Evolutionary conservation across 2,797 vertebrate genomes (phyloP).

Genomic region (Myotis myotis): DNA sequence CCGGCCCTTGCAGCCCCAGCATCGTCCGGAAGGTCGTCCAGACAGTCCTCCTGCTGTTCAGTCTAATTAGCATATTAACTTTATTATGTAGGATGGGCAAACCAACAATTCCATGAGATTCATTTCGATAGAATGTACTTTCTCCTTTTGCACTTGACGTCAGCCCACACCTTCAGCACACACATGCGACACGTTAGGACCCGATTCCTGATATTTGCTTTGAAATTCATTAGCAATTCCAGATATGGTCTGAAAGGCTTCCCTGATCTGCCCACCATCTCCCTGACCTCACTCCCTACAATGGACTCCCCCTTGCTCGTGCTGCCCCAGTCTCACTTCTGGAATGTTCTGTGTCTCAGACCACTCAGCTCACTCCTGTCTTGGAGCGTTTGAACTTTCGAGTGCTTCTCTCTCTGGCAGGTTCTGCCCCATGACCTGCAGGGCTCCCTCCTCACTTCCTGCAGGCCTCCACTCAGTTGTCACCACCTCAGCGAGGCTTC

Average conservation of each 20-base stretch:
- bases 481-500: not conserved
- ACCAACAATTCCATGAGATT: fast-evolving
- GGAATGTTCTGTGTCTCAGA: not conserved
- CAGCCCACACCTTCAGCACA: too few relatives aligned
- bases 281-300: not conserved
- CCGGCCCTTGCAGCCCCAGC: too few relatives aligned
- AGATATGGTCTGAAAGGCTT: fast-evolving
- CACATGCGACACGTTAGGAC: fast-evolving
- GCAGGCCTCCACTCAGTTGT: not conserved
- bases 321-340: not conserved
- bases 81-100: too few relatives aligned
- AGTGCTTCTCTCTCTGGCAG: not conserved
- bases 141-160: not conserved
- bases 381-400: fast-evolving
- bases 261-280: fast-evolving
- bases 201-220: fast-evolving
- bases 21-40: too few relatives aligned
- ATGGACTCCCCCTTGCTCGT: fast-evolving
- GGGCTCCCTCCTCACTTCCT: not conserved
- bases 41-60: too few relatives aligned
- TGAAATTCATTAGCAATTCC: not conserved
- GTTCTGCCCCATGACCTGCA: fast-evolving
- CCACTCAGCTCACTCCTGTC: not conserved
- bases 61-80: too few relatives aligned
- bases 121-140: fast-evolving